Percentiles rank a stretch among this genome's conserved stretches.
Conservation (phyloP, 1,140 invertebrate species). For the Neomicropteryx cornuta region DNA sequence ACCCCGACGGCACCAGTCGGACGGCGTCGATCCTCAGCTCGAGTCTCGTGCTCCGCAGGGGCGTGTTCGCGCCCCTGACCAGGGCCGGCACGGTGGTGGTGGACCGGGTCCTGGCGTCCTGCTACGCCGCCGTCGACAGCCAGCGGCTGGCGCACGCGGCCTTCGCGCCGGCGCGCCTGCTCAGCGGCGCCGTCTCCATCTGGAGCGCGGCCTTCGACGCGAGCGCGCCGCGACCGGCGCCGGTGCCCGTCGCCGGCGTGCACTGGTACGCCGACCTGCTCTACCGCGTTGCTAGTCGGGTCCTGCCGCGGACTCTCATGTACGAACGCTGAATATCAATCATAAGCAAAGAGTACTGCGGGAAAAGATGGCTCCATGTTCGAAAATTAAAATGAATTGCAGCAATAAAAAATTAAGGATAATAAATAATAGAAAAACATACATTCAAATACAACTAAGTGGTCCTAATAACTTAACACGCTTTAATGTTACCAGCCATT, state of each 20-base stretch:
- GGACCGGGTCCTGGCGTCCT: slow-evolving; percentile 83
- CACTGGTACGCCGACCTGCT: slow-evolving; percentile 80
- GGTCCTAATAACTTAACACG: no score
- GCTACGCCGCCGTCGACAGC: slow-evolving; percentile 84
- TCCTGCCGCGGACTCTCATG: slow-evolving; percentile 49
- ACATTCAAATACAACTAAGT: no score
- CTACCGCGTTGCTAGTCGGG: slow-evolving; percentile 55
- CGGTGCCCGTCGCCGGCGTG: slow-evolving; percentile 44
- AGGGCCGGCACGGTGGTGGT: slow-evolving; percentile 78
- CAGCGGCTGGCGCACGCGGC: slow-evolving; percentile 75
- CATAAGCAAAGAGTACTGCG: no score
- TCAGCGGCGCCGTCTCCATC: slow-evolving; percentile 17
- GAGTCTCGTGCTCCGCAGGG: slow-evolving; percentile 44
- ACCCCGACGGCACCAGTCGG: slow-evolving; percentile 37
- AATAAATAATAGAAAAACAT: no score
- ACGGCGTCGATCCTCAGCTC: slow-evolving; percentile 52
- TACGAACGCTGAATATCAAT: slow-evolving; percentile 21
- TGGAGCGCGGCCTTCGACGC: slow-evolving; percentile 18
- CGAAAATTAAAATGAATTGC: no score
- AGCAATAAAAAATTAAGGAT: no score
- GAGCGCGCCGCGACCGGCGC: slow-evolving; percentile 9
- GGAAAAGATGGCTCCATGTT: no score
- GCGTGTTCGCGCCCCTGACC: slow-evolving; percentile 87
- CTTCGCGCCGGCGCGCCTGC: slow-evolving; percentile 63
- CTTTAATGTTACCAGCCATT: no score